A percentile compares a stretch with the other conserved stretches of the same genome.
phyloP scores from a whole-genome alignment of 2,888 invertebrate genomes.

The Rosalia funebris region DNA sequence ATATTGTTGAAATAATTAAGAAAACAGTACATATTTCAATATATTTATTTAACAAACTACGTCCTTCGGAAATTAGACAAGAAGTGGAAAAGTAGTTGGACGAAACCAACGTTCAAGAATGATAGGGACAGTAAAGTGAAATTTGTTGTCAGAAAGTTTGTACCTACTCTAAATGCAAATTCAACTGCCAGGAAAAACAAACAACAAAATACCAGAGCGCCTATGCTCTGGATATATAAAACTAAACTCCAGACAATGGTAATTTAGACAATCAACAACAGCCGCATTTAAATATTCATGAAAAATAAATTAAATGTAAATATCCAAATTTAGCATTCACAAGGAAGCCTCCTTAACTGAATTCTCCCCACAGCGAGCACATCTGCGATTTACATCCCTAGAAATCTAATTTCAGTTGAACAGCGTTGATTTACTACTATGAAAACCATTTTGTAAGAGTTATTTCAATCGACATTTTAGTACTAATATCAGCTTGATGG shows the following conservation, averaged over 20 bases:
- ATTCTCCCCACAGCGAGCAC: slow-evolving; percentile 48
- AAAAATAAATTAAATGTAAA: slow-evolving; percentile 53
- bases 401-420: slow-evolving; percentile 53
- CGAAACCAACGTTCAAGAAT: slow-evolving; percentile 49
- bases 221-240: slow-evolving; percentile 28
- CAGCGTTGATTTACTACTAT: slow-evolving; percentile 51
- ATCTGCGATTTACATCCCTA: slow-evolving; percentile 55
- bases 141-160: slow-evolving; percentile 61
- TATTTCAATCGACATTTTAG: too few species aligned
- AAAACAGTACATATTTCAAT: too few species aligned
- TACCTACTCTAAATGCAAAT: slow-evolving; percentile 63
- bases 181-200: slow-evolving; percentile 53
- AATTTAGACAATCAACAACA: slow-evolving; percentile 43
- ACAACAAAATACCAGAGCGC: slow-evolving; percentile 52
- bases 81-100: slow-evolving; percentile 42
- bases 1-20: too few species aligned
- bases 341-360: slow-evolving; percentile 46
- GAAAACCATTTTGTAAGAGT: slow-evolving; percentile 55
- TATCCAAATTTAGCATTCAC: slow-evolving; percentile 39
- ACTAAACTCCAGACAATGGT: slow-evolving; percentile 32
- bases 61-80: slow-evolving; percentile 33
- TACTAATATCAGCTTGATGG: slow-evolving; percentile 55
- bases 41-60: too few species aligned
- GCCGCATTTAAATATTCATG: slow-evolving; percentile 52
- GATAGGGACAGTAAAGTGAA: slow-evolving; percentile 47